Evolutionary conservation across 2,113 vertebrate genomes (phyloP).

Genomic region (Mormyrus lacerda): DNA sequence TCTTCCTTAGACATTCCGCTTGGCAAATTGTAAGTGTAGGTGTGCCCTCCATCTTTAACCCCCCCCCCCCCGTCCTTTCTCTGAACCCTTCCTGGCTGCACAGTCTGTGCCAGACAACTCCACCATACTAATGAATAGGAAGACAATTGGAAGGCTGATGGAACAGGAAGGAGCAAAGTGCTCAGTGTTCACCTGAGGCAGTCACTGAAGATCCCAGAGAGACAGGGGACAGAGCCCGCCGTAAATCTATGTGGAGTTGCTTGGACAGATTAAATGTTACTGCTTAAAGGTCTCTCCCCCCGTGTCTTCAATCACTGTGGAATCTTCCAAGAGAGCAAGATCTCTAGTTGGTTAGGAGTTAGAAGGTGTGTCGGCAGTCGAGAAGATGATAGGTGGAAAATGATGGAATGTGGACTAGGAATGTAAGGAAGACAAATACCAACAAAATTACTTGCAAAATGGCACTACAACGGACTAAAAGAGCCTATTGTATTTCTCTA

Average conservation of each 20-base stretch:
- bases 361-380: constrained; percentile 28
- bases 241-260: background rate
- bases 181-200: constrained; percentile 41
- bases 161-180: constrained; percentile 9
- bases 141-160: background rate
- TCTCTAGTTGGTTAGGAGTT: constrained; percentile 51
- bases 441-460: background rate
- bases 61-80: constrained; percentile 28
- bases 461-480: background rate
- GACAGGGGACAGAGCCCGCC: constrained; percentile 20
- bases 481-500: background rate
- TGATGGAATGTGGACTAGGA: constrained; percentile 19
- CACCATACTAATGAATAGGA: constrained; percentile 20
- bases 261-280: constrained; percentile 16
- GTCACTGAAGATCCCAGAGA: constrained; percentile 48
- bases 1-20: background rate
- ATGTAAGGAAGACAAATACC: constrained; percentile 26
- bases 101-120: constrained; percentile 27
- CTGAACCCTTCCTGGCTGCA: constrained; percentile 34
- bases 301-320: constrained; percentile 36
- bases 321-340: constrained; percentile 43
- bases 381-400: constrained; percentile 44
- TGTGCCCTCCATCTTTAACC: constrained; percentile 9
- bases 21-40: background rate
- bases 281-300: constrained; percentile 12